Percentiles rank a stretch among this genome's conserved stretches.
These are phyloP conservation scores for Phrynocephalus vlangalii DNA, from an alignment of 2,797 vertebrate species.

Conservation along the genomic window DNA sequence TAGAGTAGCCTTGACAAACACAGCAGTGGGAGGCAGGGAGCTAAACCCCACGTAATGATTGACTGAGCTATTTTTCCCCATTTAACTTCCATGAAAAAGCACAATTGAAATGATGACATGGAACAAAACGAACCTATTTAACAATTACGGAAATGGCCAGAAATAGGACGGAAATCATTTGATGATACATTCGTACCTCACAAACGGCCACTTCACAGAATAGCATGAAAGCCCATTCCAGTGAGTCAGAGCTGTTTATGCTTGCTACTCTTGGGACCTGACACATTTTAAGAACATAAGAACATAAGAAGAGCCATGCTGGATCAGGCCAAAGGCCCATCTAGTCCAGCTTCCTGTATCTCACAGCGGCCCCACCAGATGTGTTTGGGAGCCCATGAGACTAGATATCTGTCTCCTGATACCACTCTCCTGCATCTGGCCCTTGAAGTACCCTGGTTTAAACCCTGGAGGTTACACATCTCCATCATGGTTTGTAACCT, in stretches of 20 bases:
- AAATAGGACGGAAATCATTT: constrained; percentile 6
- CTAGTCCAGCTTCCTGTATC: too few species aligned
- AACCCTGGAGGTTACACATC: too few species aligned
- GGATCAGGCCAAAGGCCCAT: too few species aligned
- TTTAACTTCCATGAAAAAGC: background rate
- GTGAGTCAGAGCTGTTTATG: background rate
- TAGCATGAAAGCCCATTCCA: background rate
- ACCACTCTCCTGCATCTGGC: too few species aligned
- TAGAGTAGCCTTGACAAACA: background rate
- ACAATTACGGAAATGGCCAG: background rate
- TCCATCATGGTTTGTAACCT: too few species aligned
- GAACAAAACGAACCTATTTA: constrained; percentile 21
- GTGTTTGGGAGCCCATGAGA: too few species aligned
- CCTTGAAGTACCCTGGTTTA: too few species aligned
- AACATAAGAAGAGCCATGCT: too few species aligned
- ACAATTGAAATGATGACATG: constrained; percentile 9
- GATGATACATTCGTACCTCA: background rate
- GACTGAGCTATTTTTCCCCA: background rate
- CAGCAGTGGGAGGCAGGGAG: background rate
- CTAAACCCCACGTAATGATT: background rate
- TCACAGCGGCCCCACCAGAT: too few species aligned
- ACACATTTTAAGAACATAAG: too few species aligned
- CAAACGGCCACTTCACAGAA: background rate
- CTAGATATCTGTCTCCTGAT: too few species aligned
- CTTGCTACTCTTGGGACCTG: background rate